Evolutionary conservation across 2,113 vertebrate genomes (phyloP).

Genomic region (Rhodinocichla rosea): DNA sequence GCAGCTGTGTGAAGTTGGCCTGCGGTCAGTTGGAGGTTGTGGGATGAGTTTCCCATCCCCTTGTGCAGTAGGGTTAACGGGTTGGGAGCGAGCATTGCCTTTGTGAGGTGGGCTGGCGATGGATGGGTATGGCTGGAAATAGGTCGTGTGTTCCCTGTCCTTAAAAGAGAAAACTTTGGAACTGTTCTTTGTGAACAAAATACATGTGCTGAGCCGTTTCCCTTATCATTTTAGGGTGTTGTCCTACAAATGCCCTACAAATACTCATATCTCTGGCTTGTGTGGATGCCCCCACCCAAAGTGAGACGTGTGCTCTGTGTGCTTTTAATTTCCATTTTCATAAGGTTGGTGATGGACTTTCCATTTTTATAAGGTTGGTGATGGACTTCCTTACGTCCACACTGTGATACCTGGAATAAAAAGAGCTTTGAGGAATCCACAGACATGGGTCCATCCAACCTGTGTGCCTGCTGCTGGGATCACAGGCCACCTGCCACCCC

Average conservation of each 20-base stretch:
- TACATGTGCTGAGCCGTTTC: accelerated
- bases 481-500: background rate
- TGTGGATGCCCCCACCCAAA: background rate
- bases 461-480: background rate
- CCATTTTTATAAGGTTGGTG: background rate
- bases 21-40: background rate
- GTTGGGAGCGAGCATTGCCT: background rate
- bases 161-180: background rate
- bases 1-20: background rate
- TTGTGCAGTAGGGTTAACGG: accelerated
- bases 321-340: background rate
- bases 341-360: background rate
- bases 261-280: background rate
- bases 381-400: accelerated
- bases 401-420: accelerated
- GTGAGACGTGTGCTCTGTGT: background rate
- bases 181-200: background rate
- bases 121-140: background rate
- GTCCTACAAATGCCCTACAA: background rate
- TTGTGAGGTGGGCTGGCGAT: accelerated
- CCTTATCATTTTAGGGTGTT: slow-evolving; percentile 15
- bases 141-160: background rate
- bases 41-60: background rate
- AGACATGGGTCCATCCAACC: accelerated
- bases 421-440: too few relatives aligned